Conservation (phyloP, 2,113 vertebrate species). For the Phrynocephalus versicolor region DNA sequence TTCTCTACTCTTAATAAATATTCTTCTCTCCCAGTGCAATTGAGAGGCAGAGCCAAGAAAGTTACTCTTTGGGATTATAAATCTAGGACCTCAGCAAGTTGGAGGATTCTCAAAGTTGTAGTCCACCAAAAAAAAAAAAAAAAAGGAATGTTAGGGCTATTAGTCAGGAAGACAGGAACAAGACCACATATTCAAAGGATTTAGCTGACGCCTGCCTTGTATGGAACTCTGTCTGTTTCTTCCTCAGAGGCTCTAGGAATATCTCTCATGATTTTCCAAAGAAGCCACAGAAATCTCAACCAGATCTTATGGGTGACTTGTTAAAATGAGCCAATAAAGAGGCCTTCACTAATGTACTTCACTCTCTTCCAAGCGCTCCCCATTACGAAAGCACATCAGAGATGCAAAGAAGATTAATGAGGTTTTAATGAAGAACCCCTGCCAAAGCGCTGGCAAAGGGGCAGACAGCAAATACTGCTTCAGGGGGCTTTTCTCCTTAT, state of each 20-base stretch:
- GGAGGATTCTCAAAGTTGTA: background rate
- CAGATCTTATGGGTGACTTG: background rate
- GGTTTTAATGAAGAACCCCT: slow-evolving; percentile 23
- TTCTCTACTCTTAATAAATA: too few relatives aligned
- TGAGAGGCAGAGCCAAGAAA: too few relatives aligned
- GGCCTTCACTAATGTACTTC: slow-evolving; percentile 7
- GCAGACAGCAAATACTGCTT: background rate
- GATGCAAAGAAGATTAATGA: slow-evolving; percentile 27
- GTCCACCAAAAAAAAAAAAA: too few relatives aligned
- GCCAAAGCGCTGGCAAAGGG: background rate
- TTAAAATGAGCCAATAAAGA: slow-evolving; percentile 23
- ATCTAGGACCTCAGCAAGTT: too few relatives aligned
- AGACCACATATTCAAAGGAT: background rate
- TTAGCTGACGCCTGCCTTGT: background rate
- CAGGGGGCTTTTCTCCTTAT: background rate
- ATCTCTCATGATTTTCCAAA: background rate
- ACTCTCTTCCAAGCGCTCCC: slow-evolving; percentile 13
- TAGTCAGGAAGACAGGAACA: background rate
- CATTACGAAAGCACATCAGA: slow-evolving; percentile 8
- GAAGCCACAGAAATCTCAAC: slow-evolving; percentile 10
- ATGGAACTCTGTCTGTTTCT: background rate
- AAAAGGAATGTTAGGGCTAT: background rate
- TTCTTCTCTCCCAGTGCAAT: too few relatives aligned
- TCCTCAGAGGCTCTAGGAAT: background rate
- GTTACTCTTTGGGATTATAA: too few relatives aligned